Conservation (phyloP, 2,113 vertebrate genomes). For the Castor canadensis region DNA sequence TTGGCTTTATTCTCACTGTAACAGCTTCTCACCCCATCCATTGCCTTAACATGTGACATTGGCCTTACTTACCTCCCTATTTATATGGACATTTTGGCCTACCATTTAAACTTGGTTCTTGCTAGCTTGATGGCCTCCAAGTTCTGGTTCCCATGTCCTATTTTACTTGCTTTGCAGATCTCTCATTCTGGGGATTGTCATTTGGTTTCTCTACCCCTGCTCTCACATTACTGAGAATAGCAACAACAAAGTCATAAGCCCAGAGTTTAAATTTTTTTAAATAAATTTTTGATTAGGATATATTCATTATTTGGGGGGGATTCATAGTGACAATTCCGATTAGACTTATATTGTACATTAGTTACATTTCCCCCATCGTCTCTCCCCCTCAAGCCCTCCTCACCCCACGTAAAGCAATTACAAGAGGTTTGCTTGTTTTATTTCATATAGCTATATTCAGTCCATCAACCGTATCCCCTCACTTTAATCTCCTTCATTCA, state of each 20-base stretch:
- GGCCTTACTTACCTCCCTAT: not conserved
- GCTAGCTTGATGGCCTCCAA: not conserved
- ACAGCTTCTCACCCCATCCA: not conserved
- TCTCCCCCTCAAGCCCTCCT: too few relatives aligned
- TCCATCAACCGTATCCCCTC: too few relatives aligned
- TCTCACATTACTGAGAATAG: not conserved
- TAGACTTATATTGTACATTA: too few relatives aligned
- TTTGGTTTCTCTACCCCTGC: not conserved
- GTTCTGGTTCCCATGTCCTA: not conserved
- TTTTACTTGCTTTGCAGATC: not conserved
- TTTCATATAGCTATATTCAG: too few relatives aligned
- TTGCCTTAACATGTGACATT: not conserved
- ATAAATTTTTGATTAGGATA: too few relatives aligned
- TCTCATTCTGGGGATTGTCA: not conserved
- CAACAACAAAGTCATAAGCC: not conserved
- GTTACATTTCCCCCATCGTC: too few relatives aligned
- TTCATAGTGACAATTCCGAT: too few relatives aligned
- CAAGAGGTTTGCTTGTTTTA: too few relatives aligned
- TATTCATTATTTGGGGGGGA: too few relatives aligned
- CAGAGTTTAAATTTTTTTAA: not conserved
- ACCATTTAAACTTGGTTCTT: not conserved
- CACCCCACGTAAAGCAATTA: too few relatives aligned
- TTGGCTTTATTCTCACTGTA: not conserved
- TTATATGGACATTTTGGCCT: not conserved
- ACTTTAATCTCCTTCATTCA: too few relatives aligned